Evolutionary conservation across 2,113 vertebrate species (phyloP), one percentile per base, ranked within the genome.

Genomic region (Trogon melanurus): DNA sequence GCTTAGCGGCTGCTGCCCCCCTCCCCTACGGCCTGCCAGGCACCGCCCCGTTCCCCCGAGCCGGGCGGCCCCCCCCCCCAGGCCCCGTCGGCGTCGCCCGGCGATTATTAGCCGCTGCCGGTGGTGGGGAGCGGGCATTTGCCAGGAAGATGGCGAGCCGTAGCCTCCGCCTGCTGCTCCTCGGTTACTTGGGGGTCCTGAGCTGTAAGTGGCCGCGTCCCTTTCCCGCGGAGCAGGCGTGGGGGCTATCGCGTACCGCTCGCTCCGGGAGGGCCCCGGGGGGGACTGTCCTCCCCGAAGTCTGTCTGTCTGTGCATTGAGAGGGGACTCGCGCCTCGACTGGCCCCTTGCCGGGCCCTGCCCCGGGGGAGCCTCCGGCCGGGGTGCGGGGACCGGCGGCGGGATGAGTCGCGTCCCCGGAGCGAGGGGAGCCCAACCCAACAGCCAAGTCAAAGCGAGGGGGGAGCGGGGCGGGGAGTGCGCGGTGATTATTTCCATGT

Each of bases 161-260:
- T 26, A 13, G 61, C 4, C 30, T 94, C 27, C 48, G 89, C 51
- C 48, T 89, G 69, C 89, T 96, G n/a, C 66, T 97, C 6, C 72
- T 97, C 57, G 38, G 79, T 6, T 81, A 5, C 89, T 21, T 95
- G 89, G 95, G 92, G 45, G 58, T 91, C 64, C 58, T 97, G 61
- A 94, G 82, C 92, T 96, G 97, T 97, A 95, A 97, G 97, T 97
- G 62, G 22, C 48, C 48, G 72, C 56, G 34, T 47, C 69, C 27
- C 21, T 34, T 48, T 45, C 56, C 72, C 26, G 26, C 13, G 44
- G 53, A 29, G 58, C 26, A 5, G 62, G 78, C 13, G 51, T 10
- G 44, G 34, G 29, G 54, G 47, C 15, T 7, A 3, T 18, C 47
- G 82, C 47, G 36, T n/a, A 13, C 15, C 30, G n/a, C 44, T 16